phyloP scores from a whole-genome alignment of 2,797 vertebrate species.

The Sciurus vulgaris region DNA sequence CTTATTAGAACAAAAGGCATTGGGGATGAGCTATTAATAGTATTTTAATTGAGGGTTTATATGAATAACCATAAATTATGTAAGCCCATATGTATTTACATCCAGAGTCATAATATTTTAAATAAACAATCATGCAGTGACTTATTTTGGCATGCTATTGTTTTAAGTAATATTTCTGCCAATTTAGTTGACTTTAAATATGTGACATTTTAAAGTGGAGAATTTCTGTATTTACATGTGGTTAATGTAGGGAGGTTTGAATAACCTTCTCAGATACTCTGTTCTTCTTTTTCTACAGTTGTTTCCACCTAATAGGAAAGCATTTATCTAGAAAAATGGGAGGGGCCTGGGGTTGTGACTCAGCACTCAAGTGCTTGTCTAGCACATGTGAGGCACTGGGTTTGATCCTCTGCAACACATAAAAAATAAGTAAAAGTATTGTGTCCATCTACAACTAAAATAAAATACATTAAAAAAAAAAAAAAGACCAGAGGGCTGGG shows the following conservation, averaged over 20 bases:
- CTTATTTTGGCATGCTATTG: conserved; percentile 80
- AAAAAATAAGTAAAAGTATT: no score
- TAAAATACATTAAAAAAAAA: no score
- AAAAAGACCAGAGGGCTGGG: no score
- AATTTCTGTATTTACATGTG: conserved; percentile 64
- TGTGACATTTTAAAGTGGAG: conserved; percentile 69
- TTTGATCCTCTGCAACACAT: no score
- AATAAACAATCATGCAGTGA: conserved; percentile 88
- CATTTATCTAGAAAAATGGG: conserved; percentile 26
- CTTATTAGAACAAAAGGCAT: conserved; percentile 79
- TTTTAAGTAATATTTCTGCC: conserved; percentile 81
- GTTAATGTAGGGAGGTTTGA: conserved; percentile 61
- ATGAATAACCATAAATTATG: conserved; percentile 85
- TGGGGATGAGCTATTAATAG: conserved; percentile 78
- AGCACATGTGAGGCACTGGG: no score
- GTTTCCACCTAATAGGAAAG: conserved; percentile 55
- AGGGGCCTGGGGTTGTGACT: background rate
- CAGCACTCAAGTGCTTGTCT: no score
- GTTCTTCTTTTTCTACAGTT: conserved; percentile 39
- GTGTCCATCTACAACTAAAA: no score
- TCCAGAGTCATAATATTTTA: conserved; percentile 85
- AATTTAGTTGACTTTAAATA: conserved; percentile 74
- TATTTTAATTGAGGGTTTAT: conserved; percentile 86
- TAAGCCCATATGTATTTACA: conserved; percentile 87
- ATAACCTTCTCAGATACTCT: conserved; percentile 37